Evolutionary conservation across 2,113 vertebrate genomes (phyloP).

Genomic region (Hydropotes inermis): DNA sequence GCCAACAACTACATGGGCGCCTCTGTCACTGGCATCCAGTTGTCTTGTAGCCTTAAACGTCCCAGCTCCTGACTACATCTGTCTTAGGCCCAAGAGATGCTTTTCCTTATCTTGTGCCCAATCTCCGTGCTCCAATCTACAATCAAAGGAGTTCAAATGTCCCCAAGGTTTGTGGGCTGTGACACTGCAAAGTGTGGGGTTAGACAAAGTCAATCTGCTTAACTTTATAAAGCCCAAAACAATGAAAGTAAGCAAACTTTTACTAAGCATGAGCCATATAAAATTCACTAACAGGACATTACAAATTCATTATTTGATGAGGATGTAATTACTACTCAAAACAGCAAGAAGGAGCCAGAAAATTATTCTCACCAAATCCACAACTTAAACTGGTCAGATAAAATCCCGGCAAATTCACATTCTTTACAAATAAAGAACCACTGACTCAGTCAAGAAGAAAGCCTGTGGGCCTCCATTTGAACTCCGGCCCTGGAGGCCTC

Average conservation of each 20-base stretch:
- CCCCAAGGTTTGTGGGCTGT: neutral
- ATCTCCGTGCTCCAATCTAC: neutral
- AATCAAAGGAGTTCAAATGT: neutral
- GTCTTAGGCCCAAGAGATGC: neutral
- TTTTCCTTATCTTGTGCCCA: neutral
- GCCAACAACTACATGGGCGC: neutral
- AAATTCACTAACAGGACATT: slow-evolving; percentile 44
- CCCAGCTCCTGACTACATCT: neutral
- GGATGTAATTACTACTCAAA: slow-evolving; percentile 47
- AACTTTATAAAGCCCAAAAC: slow-evolving; percentile 32
- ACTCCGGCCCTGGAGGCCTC: neutral
- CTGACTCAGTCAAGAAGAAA: slow-evolving; percentile 2
- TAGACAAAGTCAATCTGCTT: neutral
- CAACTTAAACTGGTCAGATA: neutral
- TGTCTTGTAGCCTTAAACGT: neutral
- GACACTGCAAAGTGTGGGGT: neutral
- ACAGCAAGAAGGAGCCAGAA: slow-evolving; percentile 27
- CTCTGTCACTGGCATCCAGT: neutral
- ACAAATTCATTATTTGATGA: slow-evolving; percentile 54
- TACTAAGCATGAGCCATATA: neutral
- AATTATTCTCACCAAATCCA: slow-evolving; percentile 28
- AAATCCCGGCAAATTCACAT: slow-evolving; percentile 10
- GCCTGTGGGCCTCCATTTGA: neutral
- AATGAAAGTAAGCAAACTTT: slow-evolving; percentile 27
- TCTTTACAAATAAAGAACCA: slow-evolving; percentile 35